Percentiles rank a stretch among this genome's conserved stretches.
These are phyloP conservation scores for Irena cyanogastra DNA, from an alignment of 2,113 vertebrate genomes.

Conservation along the genomic window DNA sequence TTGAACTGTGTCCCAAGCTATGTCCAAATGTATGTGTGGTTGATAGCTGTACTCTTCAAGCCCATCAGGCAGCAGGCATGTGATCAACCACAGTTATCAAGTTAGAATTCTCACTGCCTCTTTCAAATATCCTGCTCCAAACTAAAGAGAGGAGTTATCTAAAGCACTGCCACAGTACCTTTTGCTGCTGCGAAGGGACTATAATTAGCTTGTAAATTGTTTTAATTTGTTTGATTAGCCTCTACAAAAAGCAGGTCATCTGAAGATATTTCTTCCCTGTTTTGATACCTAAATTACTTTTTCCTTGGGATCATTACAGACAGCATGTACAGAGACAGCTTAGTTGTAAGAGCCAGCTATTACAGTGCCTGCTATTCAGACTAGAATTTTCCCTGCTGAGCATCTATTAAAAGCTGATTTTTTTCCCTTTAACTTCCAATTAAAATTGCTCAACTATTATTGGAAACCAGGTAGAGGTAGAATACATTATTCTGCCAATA, in stretches of 20 bases:
- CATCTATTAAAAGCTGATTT: background rate
- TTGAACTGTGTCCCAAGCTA: background rate
- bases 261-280: slow-evolving; percentile 16
- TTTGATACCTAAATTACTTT: slow-evolving; percentile 39
- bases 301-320: background rate
- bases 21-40: rapidly evolving
- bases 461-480: background rate
- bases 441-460: background rate
- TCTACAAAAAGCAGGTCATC: slow-evolving; percentile 12
- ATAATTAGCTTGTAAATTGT: background rate
- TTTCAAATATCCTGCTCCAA: background rate
- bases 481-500: background rate
- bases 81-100: background rate
- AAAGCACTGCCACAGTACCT: background rate
- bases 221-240: slow-evolving; percentile 35
- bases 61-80: background rate
- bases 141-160: background rate
- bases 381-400: background rate
- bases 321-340: background rate
- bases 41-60: background rate
- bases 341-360: background rate
- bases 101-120: background rate
- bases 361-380: background rate
- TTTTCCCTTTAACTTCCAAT: background rate
- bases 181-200: background rate